Base-by-base conservation (phyloP, 1,140 invertebrate species). In the Drosophila lini region DNA sequence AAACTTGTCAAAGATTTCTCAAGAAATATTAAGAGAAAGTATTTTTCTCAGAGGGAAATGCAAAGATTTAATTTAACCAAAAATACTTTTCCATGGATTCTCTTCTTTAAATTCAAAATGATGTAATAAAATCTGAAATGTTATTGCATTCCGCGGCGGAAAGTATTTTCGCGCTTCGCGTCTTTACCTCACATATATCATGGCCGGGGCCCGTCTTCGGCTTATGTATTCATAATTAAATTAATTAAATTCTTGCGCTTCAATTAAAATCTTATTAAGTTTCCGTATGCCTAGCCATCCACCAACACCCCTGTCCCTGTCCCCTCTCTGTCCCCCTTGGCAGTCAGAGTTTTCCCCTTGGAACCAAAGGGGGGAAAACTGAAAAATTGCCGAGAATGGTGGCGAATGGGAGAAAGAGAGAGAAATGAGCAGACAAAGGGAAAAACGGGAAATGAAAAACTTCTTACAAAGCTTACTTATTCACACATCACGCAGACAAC, bases 191-290 rank as follows among this genome's bases (percentile, higher is more conserved):
- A 42, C 41, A 79, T 52, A 59, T 60, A 65, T 62, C 62, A 53
- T 56, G 44, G 36, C 55, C n/a, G 34, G 45, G 34, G 34, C 52
- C 31, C 19, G 28, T 25, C 55, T 71, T 74, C 40, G 13, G 64
- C 56, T 71, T 55, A 42, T 52, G 63, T 63, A 76, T 76, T 80
- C 83, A 71, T 88, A 71, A 85, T 89, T 86, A 75, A 86, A 90
- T 90, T 90, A 90, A 90, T 90, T 90, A 90, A 90, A 90, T 90
- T 90, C 80, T 82, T 90, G 86, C 80, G 86, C 86, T 76, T 90
- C 86, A 90, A 90, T 90, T 90, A 90, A 90, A 90, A 90, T 90
- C 77, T 90, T 90, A 90, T 90, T 86, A 86, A 83, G 83, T 89
- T 83, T 57, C 61, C 61, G 61, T 48, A 71, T 56, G 70, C 79